A percentile compares a stretch with the other conserved stretches of the same genome.
Evolutionary conservation across 2,797 vertebrate species (phyloP).

Genomic region (Florisuga fusca): DNA sequence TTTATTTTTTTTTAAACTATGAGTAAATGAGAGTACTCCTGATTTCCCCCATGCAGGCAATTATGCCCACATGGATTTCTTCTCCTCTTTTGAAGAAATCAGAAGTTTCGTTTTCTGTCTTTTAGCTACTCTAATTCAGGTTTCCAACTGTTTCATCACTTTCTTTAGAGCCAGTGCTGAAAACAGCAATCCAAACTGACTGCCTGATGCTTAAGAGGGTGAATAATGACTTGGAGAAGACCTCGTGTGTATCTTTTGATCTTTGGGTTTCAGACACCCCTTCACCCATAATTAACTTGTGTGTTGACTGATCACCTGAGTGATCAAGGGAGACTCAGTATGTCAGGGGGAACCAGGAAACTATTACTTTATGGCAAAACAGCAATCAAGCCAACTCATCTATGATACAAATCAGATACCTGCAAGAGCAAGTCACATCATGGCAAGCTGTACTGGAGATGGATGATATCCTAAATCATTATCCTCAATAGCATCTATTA

Average conservation of each 20-base stretch:
- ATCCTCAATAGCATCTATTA: slow-evolving; percentile 59
- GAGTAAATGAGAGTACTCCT: not conserved
- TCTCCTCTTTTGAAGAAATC: not conserved
- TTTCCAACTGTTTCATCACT: not conserved
- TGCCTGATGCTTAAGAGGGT: slow-evolving; percentile 44
- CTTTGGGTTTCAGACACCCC: slow-evolving; percentile 46
- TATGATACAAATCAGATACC: slow-evolving; percentile 65
- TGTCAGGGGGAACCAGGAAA: slow-evolving; percentile 58
- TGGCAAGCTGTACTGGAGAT: slow-evolving; percentile 53
- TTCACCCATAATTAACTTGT: slow-evolving; percentile 65
- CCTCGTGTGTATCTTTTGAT: slow-evolving; percentile 40
- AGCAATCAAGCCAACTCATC: slow-evolving; percentile 42
- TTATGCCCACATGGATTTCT: accelerated
- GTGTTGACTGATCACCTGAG: slow-evolving; percentile 65
- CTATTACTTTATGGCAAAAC: slow-evolving; percentile 54
- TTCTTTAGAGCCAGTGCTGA: not conserved
- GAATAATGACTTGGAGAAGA: slow-evolving; percentile 63
- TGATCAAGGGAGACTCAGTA: slow-evolving; percentile 47
- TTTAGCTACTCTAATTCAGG: not conserved
- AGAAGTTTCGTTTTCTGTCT: not conserved
- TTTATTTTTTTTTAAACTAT: too few relatives aligned
- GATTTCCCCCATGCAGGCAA: not conserved
- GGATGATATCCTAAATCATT: slow-evolving; percentile 69
- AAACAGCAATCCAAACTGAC: slow-evolving; percentile 8
- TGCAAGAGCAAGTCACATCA: slow-evolving; percentile 50